Conservation (phyloP, 2,797 vertebrate genomes). For the Carapus acus region DNA sequence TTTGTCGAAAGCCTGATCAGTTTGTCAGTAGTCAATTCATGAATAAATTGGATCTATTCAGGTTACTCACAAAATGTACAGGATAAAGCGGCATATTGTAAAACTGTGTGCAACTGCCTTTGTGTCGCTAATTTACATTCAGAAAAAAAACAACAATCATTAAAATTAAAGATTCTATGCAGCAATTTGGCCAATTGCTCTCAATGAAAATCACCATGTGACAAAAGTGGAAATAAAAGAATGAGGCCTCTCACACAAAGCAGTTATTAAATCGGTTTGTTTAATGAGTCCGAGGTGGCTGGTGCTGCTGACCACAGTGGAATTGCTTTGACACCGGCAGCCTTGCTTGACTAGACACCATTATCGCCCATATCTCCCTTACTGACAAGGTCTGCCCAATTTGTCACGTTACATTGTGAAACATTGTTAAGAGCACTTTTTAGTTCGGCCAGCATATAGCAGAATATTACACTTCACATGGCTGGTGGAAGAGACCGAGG, state of each 20-base stretch:
- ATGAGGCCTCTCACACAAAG: background rate
- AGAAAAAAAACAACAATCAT: too few species aligned
- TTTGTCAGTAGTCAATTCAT: background rate
- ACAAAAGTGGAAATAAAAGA: conserved; percentile 1
- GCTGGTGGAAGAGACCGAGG: conserved; percentile 34
- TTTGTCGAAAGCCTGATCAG: background rate
- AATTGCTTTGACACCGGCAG: conserved; percentile 42
- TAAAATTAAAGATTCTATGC: conserved; percentile 1
- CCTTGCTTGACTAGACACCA: conserved; percentile 42
- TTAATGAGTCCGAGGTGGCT: conserved; percentile 23
- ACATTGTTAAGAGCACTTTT: conserved; percentile 39
- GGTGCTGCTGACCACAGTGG: conserved; percentile 24
- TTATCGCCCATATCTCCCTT: conserved; percentile 45
- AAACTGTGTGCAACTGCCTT: background rate
- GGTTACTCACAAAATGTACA: background rate
- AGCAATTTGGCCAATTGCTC: conserved; percentile 29
- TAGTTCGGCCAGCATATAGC: conserved; percentile 38
- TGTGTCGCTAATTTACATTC: background rate
- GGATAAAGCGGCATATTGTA: background rate
- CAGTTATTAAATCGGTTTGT: conserved; percentile 16
- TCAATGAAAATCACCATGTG: conserved; percentile 38
- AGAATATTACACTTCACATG: conserved; percentile 46
- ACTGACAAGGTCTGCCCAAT: conserved; percentile 52
- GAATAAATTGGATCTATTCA: background rate
- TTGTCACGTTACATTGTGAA: conserved; percentile 54